Evolutionary conservation across 2,797 vertebrate genomes (phyloP), one percentile per base, ranked within the genome.

Genomic region (Microcaecilia unicolor): DNA sequence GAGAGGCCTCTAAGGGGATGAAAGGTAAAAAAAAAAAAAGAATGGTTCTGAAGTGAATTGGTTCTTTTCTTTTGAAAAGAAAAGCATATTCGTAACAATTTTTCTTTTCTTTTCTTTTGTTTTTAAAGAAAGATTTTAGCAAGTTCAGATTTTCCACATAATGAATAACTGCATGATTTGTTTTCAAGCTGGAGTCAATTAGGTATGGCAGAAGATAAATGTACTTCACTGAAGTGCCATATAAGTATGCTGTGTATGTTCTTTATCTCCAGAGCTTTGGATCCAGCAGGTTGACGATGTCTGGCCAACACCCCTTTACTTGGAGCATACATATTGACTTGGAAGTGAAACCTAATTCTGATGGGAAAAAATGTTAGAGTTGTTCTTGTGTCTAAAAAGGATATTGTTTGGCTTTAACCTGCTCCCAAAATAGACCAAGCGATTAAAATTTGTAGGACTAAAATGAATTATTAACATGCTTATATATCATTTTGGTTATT

Each of bases 381-480:
- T 40, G 11, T 29, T 37, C 7, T 22, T 30, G 30, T 32, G 28
- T 29, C 23, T 32, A 12, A 5, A 15, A 34, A 28, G 41, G n/a
- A n/a, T 51, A 22, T 29, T 51, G 22, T 29, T 28, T 6, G 8
- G 8, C 28, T 16, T n/a, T n/a, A n/a, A n/a, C n/a, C n/a, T n/a
- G n/a, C n/a, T n/a, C 42, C 47, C 31, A 24, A 41, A 27, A 44
- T 35, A 49, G 47, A 37, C 38, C 56, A 32, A 27, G 34, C 34
- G 22, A 40, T 27, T 25, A 56, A 43, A 18, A 22, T 13, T 25
- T 26, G 41, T 24, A 21, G n/a, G 28, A 44, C 48, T 15, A 51
- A 51, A 23, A 39, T 41, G 51, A 59, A 56, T 48, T 51, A 30
- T 24, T 35, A n/a, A 18, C 51, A 9, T 38, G 29, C 37, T 52